Evolutionary conservation across 2,888 invertebrate genomes (phyloP), one percentile per base, ranked within the genome.

Genomic region (Caenorhabditis panamensis): DNA sequence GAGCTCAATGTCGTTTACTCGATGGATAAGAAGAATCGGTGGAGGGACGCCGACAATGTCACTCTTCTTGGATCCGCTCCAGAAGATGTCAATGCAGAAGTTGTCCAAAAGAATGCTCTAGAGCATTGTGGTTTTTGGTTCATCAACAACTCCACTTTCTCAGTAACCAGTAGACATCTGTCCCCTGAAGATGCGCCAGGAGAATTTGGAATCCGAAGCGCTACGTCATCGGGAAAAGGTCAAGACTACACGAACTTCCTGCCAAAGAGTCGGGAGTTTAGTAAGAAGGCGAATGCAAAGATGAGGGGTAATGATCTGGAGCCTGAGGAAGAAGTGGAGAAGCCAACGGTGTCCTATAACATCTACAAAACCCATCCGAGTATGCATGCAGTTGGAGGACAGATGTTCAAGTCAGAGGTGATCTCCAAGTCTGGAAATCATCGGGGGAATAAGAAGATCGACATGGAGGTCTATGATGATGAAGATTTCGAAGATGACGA

Each of bases 21-120:
- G 18, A 16, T 73, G 24, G 58, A 73, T 11, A 73, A 73, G 51
- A 73, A 66, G n/a, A 59, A 73, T 9, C 49, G 73, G 5, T 73
- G 73, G 73, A 20, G 18, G 18, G 47, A 37, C 2, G 64, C 73
- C 26, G 51, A 73, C 47, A 51, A 18, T 0, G 11, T 59, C 0
- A 37, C 18, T 1, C 64, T 73, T 37, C 22, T 73, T 1, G 37
- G 24, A 4, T 11, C 37, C 0, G 47, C 59, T 41, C 64, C 73
- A 11, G 73, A 73, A 36, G 18, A 49, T 6, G 36, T 73, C 18
- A 63, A 66, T 4, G 64, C 64, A n/a, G 73, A 73, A 59, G 59
- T 73, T 1, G 41, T 73, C 6, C 64, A 73, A 59, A 73, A 22
- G 41, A 73, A 73, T 41, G 37, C n/a, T 1, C 11, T 63, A 24